These are phyloP conservation scores for Lutjanus argentimaculatus DNA, from an alignment of 2,797 vertebrate genomes.

Conservation along the genomic window DNA sequence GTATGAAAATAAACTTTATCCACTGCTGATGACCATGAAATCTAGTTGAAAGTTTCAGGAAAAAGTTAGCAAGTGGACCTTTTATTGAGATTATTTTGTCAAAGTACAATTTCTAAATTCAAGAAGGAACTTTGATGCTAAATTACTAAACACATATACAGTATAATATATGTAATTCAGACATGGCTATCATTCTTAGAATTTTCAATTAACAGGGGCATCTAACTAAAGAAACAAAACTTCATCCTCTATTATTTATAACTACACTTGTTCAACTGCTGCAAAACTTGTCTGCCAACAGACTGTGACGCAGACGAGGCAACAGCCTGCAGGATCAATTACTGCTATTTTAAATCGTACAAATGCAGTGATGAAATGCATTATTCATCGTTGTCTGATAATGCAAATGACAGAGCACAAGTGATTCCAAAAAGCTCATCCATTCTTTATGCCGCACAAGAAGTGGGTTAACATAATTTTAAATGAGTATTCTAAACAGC, in stretches of 20 bases:
- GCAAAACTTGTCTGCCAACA: background rate
- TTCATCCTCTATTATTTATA: background rate
- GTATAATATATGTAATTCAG: background rate
- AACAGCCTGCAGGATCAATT: background rate
- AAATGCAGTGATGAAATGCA: slow-evolving; percentile 31
- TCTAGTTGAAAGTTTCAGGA: background rate
- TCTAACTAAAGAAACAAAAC: background rate
- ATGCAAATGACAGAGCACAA: slow-evolving; percentile 4
- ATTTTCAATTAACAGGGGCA: background rate
- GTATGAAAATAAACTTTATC: no score
- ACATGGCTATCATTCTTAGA: background rate
- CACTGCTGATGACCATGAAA: no score
- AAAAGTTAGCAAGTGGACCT: background rate
- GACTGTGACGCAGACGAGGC: background rate
- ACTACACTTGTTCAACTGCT: background rate
- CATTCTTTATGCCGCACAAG: background rate
- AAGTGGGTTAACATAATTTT: slow-evolving; percentile 5
- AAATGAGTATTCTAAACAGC: background rate
- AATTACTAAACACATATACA: no score
- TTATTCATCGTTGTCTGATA: slow-evolving; percentile 32
- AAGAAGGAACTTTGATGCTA: no score
- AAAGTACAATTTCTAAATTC: background rate
- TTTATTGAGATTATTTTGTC: no score
- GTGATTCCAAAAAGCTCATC: slow-evolving; percentile 17
- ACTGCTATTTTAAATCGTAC: slow-evolving; percentile 13